phyloP scores from a whole-genome alignment of 1,140 invertebrate genomes.

The Neotoxoptera formosana region DNA sequence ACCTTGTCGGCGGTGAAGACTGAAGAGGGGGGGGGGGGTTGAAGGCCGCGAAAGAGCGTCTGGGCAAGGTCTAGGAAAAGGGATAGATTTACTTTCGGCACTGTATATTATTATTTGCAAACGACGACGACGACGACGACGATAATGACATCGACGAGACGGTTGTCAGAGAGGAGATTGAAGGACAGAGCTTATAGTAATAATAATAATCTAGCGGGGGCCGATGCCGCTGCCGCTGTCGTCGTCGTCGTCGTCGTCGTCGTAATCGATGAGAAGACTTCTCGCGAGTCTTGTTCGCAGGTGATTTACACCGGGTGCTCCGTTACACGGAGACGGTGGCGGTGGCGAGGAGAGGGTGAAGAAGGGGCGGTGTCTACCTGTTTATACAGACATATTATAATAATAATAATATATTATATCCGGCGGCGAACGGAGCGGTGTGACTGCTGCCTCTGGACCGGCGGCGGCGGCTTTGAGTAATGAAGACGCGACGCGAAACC shows the following conservation, averaged over 20 bases:
- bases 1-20: neutral
- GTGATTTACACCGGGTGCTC: neutral
- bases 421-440: neutral
- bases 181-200: neutral
- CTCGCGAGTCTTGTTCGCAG: neutral
- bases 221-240: neutral
- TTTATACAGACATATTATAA: conserved; percentile 3
- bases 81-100: neutral
- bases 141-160: neutral
- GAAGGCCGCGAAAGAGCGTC: neutral
- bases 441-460: neutral
- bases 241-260: neutral
- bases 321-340: too few relatives aligned
- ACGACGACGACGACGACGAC: neutral
- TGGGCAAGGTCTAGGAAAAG: neutral
- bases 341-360: neutral
- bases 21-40: neutral
- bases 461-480: conserved; percentile 10
- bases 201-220: neutral
- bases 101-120: neutral
- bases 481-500: conserved; percentile 20
- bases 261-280: neutral
- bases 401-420: neutral
- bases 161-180: neutral
- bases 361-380: neutral